phyloP scores from a whole-genome alignment of 1,140 invertebrate species.

The Nilaparvata lugens region DNA sequence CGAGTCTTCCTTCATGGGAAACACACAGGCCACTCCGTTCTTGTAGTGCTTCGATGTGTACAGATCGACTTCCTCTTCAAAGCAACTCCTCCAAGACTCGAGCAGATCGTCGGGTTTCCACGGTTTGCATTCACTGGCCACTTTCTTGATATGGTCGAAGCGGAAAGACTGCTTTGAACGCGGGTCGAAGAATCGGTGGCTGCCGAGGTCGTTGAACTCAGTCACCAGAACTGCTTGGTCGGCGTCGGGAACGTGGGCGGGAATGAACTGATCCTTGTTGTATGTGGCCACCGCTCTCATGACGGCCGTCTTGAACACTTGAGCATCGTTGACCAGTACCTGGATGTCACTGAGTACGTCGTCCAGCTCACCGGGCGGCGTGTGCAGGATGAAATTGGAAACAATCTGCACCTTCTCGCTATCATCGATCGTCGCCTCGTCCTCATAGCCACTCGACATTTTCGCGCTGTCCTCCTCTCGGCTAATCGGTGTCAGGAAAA shows the following conservation, averaged over 20 bases:
- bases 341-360: slow-evolving; percentile 89
- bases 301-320: slow-evolving; percentile 22
- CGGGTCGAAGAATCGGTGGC: slow-evolving; percentile 82
- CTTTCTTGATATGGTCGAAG: slow-evolving; percentile 94
- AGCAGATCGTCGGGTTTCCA: slow-evolving; percentile 64
- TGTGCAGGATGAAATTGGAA: slow-evolving; percentile 95
- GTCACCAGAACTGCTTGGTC: slow-evolving; percentile 86
- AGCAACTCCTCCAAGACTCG: slow-evolving; percentile 81
- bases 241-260: slow-evolving; percentile 81
- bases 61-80: slow-evolving; percentile 78
- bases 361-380: slow-evolving; percentile 98
- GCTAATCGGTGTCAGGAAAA: too few species aligned
- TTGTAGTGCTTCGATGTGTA: slow-evolving; percentile 90
- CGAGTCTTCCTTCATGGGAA: slow-evolving; percentile 61
- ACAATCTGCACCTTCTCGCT: slow-evolving; percentile 71
- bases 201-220: slow-evolving; percentile 89
- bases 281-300: slow-evolving; percentile 88
- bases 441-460: too few species aligned
- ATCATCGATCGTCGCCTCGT: slow-evolving; percentile 4
- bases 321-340: slow-evolving; percentile 58
- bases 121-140: slow-evolving; percentile 75
- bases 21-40: slow-evolving; percentile 83
- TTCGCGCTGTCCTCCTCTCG: too few species aligned
- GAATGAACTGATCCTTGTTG: slow-evolving; percentile 98
- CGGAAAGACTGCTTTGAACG: slow-evolving; percentile 89